Conservation (phyloP, 2,888 invertebrate genomes). For the Onthophagus sagittarius region DNA sequence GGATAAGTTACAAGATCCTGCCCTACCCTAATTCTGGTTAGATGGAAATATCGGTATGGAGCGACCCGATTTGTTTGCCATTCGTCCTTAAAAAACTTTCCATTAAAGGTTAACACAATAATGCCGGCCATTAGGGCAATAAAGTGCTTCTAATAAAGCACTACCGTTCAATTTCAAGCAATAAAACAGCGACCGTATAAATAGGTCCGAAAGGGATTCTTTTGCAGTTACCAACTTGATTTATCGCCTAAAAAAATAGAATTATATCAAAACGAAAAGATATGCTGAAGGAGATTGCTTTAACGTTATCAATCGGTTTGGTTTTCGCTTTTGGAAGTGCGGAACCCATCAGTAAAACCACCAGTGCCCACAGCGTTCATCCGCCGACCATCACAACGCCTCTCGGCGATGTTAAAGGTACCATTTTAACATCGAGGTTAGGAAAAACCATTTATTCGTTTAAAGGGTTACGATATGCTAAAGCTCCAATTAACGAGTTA, state of each 20-base stretch:
- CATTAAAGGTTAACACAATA: neutral
- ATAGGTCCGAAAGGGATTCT: neutral
- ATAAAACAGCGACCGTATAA: neutral
- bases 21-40: neutral
- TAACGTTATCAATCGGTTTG: conserved; percentile 23
- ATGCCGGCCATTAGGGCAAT: neutral
- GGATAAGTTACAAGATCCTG: neutral
- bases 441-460: conserved; percentile 35
- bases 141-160: neutral
- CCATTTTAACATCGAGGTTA: conserved; percentile 29
- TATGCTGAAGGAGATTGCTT: conserved; percentile 20
- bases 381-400: conserved; percentile 30
- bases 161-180: neutral
- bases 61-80: neutral
- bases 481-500: conserved; percentile 40
- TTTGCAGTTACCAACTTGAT: neutral
- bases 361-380: conserved; percentile 30
- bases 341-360: conserved; percentile 26
- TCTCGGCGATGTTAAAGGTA: conserved; percentile 33
- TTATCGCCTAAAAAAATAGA: neutral
- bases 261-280: neutral
- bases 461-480: conserved; percentile 35
- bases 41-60: neutral
- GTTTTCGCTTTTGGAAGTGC: conserved; percentile 25
- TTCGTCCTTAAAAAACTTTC: neutral